A percentile compares a stretch with the other conserved stretches of the same genome.
Evolutionary conservation across 2,797 vertebrate species (phyloP).

Genomic region (Halcyon badia): DNA sequence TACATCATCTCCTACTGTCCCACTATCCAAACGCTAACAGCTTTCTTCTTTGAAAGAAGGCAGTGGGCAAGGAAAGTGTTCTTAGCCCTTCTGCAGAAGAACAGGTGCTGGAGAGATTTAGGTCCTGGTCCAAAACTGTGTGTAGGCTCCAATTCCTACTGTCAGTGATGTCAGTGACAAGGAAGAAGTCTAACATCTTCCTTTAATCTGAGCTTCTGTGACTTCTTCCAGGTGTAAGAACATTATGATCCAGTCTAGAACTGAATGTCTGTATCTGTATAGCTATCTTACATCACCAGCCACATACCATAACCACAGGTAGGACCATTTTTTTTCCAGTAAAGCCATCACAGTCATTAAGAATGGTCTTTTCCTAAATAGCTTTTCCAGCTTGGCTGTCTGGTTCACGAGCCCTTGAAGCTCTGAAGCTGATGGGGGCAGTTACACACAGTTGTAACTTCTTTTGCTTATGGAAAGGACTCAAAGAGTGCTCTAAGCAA

Average conservation of each 20-base stretch:
- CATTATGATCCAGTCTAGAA: neutral
- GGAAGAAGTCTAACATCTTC: neutral
- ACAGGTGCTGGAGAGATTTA: neutral
- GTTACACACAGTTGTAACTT: neutral
- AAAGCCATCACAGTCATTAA: neutral
- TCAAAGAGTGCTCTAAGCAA: neutral
- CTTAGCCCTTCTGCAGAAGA: neutral
- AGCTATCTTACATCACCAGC: neutral
- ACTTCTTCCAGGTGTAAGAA: neutral
- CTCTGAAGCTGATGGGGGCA: neutral
- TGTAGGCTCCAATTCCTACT: neutral
- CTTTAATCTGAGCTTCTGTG: neutral
- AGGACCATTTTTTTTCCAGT: neutral
- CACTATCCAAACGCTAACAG: neutral
- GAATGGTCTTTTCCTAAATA: neutral
- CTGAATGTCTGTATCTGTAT: neutral
- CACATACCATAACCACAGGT: neutral
- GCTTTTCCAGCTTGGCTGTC: neutral
- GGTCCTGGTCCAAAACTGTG: neutral
- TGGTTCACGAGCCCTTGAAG: neutral
- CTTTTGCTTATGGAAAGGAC: neutral
- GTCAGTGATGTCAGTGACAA: neutral
- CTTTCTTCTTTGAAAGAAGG: neutral
- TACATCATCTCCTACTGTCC: neutral
- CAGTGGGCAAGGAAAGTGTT: neutral